A percentile compares a stretch with the other conserved stretches of the same genome.
phyloP scores from a whole-genome alignment of 2,888 invertebrate genomes.

The Yponomeuta malinellus region DNA sequence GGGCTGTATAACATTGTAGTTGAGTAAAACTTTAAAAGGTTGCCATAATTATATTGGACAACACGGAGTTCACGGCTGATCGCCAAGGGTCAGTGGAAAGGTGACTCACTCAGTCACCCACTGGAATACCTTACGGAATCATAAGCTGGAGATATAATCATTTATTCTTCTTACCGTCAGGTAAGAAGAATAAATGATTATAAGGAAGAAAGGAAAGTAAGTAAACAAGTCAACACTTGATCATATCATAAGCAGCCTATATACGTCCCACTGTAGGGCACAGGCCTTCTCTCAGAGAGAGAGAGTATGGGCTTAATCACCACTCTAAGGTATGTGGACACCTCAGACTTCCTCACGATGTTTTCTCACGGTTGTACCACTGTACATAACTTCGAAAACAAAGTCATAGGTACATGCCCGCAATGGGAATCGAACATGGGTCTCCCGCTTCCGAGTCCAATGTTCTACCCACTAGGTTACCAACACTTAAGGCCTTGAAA shows the following conservation, averaged over 20 bases:
- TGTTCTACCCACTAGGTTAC: too few species aligned
- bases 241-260: too few species aligned
- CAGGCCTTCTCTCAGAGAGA: too few species aligned
- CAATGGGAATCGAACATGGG: too few species aligned
- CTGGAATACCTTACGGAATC: slow-evolving; percentile 3
- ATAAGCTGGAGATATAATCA: slow-evolving; percentile 21
- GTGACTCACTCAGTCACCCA: slow-evolving; percentile 13
- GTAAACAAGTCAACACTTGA: not conserved
- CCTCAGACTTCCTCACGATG: too few species aligned
- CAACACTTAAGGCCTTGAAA: not conserved
- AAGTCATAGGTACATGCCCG: not conserved
- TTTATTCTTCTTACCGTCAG: slow-evolving; percentile 15
- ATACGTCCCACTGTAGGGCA: too few species aligned
- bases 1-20: too few species aligned
- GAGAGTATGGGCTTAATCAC: too few species aligned
- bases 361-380: too few species aligned
- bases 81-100: slow-evolving; percentile 1
- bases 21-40: too few species aligned
- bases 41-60: not conserved
- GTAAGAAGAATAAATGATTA: not conserved
- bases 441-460: too few species aligned
- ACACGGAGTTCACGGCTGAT: slow-evolving; percentile 10
- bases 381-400: not conserved
- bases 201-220: slow-evolving; percentile 7
- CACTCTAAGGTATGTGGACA: too few species aligned